Evolutionary conservation across 2,888 invertebrate species (phyloP).

Genomic region (Melinaea menophilus): DNA sequence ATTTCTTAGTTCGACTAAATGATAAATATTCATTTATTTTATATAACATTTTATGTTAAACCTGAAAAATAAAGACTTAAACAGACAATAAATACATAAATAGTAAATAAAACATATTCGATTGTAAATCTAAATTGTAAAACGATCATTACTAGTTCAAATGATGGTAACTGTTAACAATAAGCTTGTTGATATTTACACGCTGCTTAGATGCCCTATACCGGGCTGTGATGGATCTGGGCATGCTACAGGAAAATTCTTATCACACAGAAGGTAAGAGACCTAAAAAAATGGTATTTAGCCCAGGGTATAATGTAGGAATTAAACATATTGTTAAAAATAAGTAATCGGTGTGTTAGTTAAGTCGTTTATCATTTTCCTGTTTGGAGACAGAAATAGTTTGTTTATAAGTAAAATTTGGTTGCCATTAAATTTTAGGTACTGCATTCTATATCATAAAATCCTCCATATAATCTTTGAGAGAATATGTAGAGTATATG

Average conservation of each 20-base stretch:
- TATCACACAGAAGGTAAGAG: constrained; percentile 96
- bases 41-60: too few species aligned
- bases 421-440: background rate
- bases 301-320: background rate
- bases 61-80: too few species aligned
- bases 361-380: background rate
- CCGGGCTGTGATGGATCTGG: constrained; percentile 98
- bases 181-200: constrained; percentile 74
- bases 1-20: too few species aligned
- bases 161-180: constrained; percentile 33
- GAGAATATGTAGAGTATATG: too few species aligned
- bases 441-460: too few species aligned
- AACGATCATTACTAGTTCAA: too few species aligned
- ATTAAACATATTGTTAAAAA: too few species aligned
- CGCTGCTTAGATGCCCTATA: constrained; percentile 91
- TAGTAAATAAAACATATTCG: too few species aligned
- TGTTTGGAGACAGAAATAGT: background rate
- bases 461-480: too few species aligned
- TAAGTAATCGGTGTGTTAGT: background rate
- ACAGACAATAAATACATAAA: too few species aligned
- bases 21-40: too few species aligned
- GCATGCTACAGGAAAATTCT: constrained; percentile 98
- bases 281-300: constrained; percentile 7
- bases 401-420: background rate
- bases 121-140: too few species aligned